These are phyloP conservation scores for Henicopernis longicauda DNA, from an alignment of 2,113 vertebrate species.

Conservation along the genomic window DNA sequence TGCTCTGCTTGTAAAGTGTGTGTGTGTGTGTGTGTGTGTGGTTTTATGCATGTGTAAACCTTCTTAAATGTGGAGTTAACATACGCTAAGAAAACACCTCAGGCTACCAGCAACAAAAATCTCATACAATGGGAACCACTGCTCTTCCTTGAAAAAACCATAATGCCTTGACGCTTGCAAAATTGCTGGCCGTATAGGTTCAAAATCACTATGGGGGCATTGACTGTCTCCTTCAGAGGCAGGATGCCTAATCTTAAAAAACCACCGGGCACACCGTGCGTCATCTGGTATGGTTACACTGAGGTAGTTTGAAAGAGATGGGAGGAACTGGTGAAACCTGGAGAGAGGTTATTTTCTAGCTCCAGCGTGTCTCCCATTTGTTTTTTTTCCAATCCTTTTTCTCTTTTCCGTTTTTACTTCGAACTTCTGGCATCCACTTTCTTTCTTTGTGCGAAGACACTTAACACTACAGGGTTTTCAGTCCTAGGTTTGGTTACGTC, in stretches of 20 bases:
- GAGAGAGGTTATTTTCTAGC: background rate
- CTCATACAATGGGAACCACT: background rate
- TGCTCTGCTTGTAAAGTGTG: background rate
- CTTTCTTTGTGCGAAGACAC: background rate
- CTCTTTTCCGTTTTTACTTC: background rate
- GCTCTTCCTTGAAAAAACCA: background rate
- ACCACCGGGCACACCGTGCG: rapidly evolving
- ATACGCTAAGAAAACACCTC: background rate
- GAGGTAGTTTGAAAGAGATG: background rate
- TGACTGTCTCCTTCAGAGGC: background rate
- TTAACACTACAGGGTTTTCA: background rate
- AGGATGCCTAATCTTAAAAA: background rate
- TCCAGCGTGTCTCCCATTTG: background rate
- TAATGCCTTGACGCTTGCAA: background rate
- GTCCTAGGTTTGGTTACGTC: background rate
- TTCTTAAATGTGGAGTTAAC: background rate
- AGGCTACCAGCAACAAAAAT: background rate
- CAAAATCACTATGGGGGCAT: background rate
- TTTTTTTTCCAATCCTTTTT: background rate
- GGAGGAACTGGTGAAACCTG: background rate
- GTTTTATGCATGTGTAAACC: background rate
- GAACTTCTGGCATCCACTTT: background rate
- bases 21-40: background rate
- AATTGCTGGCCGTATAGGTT: background rate
- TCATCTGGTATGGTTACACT: background rate